Evolutionary conservation across 2,797 vertebrate genomes (phyloP).

Genomic region (Babyrousa celebensis): DNA sequence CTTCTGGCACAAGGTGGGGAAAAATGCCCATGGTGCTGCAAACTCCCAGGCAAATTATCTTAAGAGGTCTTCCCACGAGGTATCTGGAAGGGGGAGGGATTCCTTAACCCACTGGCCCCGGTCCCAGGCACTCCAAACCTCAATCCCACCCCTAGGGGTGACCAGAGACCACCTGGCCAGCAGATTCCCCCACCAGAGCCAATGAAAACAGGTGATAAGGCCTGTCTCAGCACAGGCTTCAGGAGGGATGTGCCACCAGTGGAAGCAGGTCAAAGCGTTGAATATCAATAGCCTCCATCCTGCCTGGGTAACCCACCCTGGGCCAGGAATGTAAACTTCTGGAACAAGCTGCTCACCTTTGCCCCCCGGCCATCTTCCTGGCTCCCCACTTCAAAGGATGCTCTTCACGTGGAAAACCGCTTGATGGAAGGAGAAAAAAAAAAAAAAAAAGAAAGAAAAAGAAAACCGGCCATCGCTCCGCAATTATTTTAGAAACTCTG

Average conservation of each 20-base stretch:
- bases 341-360: conserved; percentile 91
- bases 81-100: neutral
- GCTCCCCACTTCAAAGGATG: conserved; percentile 86
- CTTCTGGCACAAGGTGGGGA: conserved; percentile 49
- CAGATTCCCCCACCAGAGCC: conserved; percentile 11
- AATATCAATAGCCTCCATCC: conserved; percentile 94
- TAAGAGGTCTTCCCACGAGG: neutral
- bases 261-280: conserved; percentile 94
- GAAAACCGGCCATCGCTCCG: conserved; percentile 72
- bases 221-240: conserved; percentile 69
- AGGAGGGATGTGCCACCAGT: conserved; percentile 91
- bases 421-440: conserved; percentile 68
- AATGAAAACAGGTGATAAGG: conserved; percentile 67
- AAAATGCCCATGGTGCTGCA: neutral
- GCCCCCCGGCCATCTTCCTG: conserved; percentile 84
- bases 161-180: conserved; percentile 62
- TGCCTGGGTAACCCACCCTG: conserved; percentile 90
- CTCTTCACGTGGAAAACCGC: conserved; percentile 81
- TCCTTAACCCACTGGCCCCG: neutral
- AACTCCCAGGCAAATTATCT: neutral
- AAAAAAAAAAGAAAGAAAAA: conserved; percentile 6
- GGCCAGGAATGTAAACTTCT: conserved; percentile 90
- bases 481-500: conserved; percentile 86
- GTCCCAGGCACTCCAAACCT: rapidly evolving
- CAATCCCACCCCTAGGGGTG: neutral